phyloP scores from a whole-genome alignment of 2,113 vertebrate genomes.

The Gobius niger region DNA sequence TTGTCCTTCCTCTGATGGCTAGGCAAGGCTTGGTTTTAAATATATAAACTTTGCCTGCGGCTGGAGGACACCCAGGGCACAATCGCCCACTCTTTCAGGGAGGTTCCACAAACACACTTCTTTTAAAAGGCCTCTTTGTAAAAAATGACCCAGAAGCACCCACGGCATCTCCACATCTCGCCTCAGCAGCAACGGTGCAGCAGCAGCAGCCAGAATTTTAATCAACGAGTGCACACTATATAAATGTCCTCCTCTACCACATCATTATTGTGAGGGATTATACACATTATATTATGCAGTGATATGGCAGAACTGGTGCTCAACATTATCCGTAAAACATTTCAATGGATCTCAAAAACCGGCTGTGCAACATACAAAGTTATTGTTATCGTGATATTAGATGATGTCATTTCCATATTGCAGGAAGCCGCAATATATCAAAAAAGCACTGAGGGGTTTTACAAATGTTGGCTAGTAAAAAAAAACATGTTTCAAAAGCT shows the following conservation, averaged over 20 bases:
- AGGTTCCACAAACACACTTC: conserved; percentile 18
- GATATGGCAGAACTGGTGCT: background rate
- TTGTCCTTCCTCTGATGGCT: conserved; percentile 18
- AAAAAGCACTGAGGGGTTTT: no score
- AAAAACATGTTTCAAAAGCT: no score
- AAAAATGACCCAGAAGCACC: conserved; percentile 16
- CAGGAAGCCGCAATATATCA: no score
- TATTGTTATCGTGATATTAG: no score
- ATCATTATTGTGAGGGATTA: background rate
- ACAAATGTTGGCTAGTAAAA: no score
- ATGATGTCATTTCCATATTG: no score
- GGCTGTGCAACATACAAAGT: no score
- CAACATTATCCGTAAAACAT: no score
- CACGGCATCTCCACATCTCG: background rate
- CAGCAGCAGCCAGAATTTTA: conserved; percentile 12
- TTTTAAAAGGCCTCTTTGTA: conserved; percentile 11
- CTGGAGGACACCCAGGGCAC: conserved; percentile 27
- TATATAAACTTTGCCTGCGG: conserved; percentile 24
- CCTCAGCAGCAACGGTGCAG: conserved; percentile 17
- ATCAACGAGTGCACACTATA: conserved; percentile 9
- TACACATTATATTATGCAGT: background rate
- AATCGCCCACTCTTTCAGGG: conserved; percentile 11
- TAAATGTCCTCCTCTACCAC: background rate
- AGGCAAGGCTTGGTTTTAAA: conserved; percentile 31
- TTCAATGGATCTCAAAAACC: no score